phyloP scores from a whole-genome alignment of 2,888 invertebrate species.

The Agonopterix alstromeriana region DNA sequence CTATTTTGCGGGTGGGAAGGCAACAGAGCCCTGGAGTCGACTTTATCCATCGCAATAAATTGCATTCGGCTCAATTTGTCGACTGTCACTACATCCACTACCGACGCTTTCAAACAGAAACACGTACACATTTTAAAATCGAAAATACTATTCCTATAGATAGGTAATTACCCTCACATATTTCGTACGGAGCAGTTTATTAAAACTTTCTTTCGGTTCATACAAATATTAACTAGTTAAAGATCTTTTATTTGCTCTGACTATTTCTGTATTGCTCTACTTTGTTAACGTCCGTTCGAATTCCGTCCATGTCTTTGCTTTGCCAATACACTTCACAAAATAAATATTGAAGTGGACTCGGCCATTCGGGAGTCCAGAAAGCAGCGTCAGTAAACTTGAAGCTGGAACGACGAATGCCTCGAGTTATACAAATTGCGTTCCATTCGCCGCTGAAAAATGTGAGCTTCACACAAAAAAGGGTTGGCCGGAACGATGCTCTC shows the following conservation, averaged over 20 bases:
- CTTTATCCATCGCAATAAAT: constrained; percentile 37
- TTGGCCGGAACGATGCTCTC: constrained; percentile 28
- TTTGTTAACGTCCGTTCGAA: neutral
- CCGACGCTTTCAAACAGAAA: constrained; percentile 13
- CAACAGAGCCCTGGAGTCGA: constrained; percentile 21
- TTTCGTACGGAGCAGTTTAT: no score
- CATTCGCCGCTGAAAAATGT: constrained; percentile 57
- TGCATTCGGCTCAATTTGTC: constrained; percentile 38
- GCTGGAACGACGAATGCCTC: neutral
- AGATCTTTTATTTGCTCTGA: no score
- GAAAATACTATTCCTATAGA: constrained; percentile 1
- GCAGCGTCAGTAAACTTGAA: neutral
- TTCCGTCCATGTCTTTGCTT: neutral
- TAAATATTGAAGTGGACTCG: constrained; percentile 1
- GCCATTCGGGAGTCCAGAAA: neutral
- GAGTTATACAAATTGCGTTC: constrained; percentile 47
- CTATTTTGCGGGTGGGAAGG: constrained; percentile 8
- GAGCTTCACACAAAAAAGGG: constrained; percentile 46
- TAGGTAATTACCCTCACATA: no score
- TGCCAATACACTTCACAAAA: neutral
- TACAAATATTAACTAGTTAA: no score
- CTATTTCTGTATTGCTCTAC: constrained; percentile 1
- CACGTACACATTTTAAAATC: constrained; percentile 6
- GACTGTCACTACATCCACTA: constrained; percentile 15
- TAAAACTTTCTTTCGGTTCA: no score